Evolutionary conservation across 2,888 invertebrate genomes (phyloP), one percentile per base, ranked within the genome.

Genomic region (Phortica okadai): DNA sequence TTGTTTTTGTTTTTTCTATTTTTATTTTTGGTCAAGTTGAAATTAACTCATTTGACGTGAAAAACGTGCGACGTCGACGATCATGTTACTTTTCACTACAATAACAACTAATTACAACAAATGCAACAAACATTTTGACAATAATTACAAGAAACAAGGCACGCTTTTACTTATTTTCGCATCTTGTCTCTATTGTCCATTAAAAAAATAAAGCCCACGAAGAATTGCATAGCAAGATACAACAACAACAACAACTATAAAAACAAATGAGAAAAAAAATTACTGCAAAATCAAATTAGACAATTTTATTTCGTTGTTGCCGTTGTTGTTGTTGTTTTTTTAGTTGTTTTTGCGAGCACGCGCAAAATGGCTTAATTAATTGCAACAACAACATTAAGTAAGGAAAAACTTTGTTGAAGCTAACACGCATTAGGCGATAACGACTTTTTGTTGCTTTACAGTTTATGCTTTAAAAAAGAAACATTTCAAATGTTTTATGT

Each of bases 231-330:
- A 33, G 33, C 33, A 70, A 70, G 50, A 21, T 45, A n/a, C 56
- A 56, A 64, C 58, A 73, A 50, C 56, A 66, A 80, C 73, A 82
- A 83, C 74, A 78, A 75, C 45, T 56, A 33, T 33, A 25, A 45
- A 59, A 75, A 62, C 42, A 74, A 56, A 50, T 33, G 67, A 41
- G 45, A 54, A 6, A 72, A 74, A 80, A 82, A 77, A 82, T 82
- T 75, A 78, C 76, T 74, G 62, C 75, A 82, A 88, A 85, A 88
- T 88, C 86, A 88, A 84, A 84, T 83, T 80, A 82, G 82, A 83
- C 82, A 85, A 88, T 88, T 85, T 85, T 88, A 88, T 88, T 86
- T 67, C 79, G 85, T 87, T 85, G 85, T 85, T 85, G 85, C 77
- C 79, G 8, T 66, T 66, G 16, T 50, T 21, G 10, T 67, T 69